Conservation (phyloP, 2,888 invertebrate genomes). For the Chrysolina haemoptera region DNA sequence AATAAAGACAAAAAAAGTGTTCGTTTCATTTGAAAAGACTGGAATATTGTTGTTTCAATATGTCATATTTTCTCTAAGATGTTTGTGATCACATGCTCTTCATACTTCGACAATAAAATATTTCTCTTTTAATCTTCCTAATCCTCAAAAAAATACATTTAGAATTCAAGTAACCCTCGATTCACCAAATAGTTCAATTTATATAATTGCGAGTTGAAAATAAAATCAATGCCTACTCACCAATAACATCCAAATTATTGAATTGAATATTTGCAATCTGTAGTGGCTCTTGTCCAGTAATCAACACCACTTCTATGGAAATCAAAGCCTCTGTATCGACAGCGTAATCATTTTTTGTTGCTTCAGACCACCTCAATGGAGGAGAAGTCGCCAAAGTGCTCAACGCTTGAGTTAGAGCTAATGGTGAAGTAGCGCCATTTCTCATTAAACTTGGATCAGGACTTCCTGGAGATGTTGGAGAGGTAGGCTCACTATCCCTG, state of each 20-base stretch:
- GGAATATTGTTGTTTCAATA: too few relatives aligned
- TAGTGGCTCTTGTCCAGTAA: conserved; percentile 70
- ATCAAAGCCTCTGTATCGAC: conserved; percentile 81
- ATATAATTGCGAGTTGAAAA: too few relatives aligned
- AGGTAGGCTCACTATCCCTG: conserved; percentile 92
- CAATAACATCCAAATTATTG: conserved; percentile 95
- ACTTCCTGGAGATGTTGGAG: conserved; percentile 87
- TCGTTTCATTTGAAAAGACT: too few relatives aligned
- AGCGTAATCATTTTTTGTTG: conserved; percentile 52
- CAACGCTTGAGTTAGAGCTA: conserved; percentile 74
- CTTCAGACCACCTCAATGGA: conserved; percentile 54
- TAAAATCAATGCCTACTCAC: conserved; percentile 69
- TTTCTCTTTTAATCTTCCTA: too few relatives aligned
- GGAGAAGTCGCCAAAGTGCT: conserved; percentile 66
- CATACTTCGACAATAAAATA: too few relatives aligned
- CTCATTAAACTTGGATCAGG: conserved; percentile 72
- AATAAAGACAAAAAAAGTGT: too few relatives aligned
- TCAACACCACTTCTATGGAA: conserved; percentile 85
- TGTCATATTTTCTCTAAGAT: too few relatives aligned
- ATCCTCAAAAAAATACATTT: too few relatives aligned
- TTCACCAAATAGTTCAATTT: too few relatives aligned
- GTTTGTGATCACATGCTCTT: too few relatives aligned
- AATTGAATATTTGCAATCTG: conserved; percentile 92
- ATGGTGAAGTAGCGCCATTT: conserved; percentile 70
- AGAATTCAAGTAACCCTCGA: too few relatives aligned